Evolutionary conservation across 2,888 invertebrate species (phyloP).

Genomic region (Cephus rjabovi): DNA sequence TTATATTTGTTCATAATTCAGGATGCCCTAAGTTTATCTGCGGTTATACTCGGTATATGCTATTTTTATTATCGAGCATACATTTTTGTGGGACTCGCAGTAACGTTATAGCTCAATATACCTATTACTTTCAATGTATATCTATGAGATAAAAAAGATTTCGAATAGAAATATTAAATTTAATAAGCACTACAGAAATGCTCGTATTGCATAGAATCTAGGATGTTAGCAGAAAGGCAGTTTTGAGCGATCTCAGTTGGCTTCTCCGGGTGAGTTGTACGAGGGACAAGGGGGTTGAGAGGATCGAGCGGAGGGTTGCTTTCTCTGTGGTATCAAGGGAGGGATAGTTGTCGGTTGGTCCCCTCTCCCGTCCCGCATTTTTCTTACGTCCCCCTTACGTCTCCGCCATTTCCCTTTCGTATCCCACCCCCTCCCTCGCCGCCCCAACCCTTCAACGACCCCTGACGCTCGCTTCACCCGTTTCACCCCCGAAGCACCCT

Average conservation of each 20-base stretch:
- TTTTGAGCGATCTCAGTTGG: not conserved
- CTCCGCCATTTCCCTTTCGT: slow-evolving; percentile 10
- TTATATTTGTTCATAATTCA: not conserved
- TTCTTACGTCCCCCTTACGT: slow-evolving; percentile 52
- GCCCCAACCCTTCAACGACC: not conserved
- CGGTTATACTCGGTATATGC: too few relatives aligned
- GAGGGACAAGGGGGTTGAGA: not conserved
- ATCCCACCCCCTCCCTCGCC: not conserved
- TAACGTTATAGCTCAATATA: not conserved
- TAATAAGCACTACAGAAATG: not conserved
- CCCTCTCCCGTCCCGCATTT: slow-evolving; percentile 44
- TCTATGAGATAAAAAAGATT: not conserved
- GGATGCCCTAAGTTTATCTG: too few relatives aligned
- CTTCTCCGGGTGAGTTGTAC: not conserved
- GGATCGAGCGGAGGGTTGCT: not conserved
- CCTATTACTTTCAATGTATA: not conserved
- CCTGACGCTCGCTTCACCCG: not conserved
- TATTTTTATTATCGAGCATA: too few relatives aligned
- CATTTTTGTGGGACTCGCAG: not conserved
- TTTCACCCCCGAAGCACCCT: not conserved
- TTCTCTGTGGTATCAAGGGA: not conserved
- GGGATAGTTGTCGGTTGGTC: not conserved
- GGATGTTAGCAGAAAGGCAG: not conserved
- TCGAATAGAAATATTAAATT: not conserved
- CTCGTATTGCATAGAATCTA: not conserved